These are phyloP conservation scores for Eurosta solidaginis DNA, from an alignment of 1,140 invertebrate genomes.

Conservation along the genomic window DNA sequence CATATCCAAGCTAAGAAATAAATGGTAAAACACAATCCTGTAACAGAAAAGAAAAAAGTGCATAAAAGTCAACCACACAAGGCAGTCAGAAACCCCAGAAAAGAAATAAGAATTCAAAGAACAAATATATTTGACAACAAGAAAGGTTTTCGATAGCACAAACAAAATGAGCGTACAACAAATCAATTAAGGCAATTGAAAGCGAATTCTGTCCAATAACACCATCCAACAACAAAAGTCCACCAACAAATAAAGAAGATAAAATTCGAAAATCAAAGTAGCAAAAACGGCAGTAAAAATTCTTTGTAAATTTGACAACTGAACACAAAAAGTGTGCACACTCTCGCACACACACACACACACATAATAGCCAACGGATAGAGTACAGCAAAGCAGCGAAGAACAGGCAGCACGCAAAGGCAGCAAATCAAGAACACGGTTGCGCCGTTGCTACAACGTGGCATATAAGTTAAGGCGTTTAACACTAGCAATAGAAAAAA, in stretches of 20 bases:
- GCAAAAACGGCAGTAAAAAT: neutral
- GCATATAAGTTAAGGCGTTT: slow-evolving; percentile 7
- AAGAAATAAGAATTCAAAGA: neutral
- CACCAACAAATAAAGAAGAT: neutral
- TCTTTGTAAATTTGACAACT: neutral
- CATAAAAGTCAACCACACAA: neutral
- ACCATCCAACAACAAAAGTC: neutral
- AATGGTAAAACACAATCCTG: neutral
- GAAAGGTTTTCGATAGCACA: neutral
- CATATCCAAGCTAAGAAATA: no score
- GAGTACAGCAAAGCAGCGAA: no score
- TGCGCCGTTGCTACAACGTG: neutral
- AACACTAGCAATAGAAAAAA: neutral
- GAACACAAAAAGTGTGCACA: neutral
- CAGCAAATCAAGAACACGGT: neutral
- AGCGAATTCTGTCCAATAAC: neutral
- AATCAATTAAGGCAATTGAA: slow-evolving; percentile 59
- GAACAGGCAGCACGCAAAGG: neutral
- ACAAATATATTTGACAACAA: neutral
- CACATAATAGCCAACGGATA: no score
- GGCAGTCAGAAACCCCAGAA: neutral
- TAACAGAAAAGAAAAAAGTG: neutral
- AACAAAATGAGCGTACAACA: slow-evolving; percentile 36
- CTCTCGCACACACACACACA: no score
- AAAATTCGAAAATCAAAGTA: neutral